These are phyloP conservation scores for Leptinotarsa defecta DNA, from an alignment of 1,140 invertebrate species.

Conservation along the genomic window DNA sequence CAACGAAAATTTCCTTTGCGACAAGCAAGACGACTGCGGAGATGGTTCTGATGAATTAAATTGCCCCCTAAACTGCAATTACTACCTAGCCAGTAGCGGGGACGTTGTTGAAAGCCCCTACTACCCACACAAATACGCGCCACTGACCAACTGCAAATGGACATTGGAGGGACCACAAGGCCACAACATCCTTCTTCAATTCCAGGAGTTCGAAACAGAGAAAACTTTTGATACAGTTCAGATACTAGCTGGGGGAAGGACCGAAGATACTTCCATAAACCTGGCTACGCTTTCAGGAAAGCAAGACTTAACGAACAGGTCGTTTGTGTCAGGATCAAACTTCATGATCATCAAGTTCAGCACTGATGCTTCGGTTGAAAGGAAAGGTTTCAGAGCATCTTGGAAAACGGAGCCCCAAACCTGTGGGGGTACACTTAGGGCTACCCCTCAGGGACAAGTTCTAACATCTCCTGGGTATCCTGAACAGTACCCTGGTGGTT, in stretches of 20 bases:
- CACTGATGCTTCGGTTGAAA: conserved; percentile 90
- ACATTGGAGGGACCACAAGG: conserved; percentile 95
- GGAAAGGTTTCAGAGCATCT: conserved; percentile 89
- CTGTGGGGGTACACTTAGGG: conserved; percentile 82
- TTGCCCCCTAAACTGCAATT: conserved; percentile 85
- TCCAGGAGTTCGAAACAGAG: conserved; percentile 97
- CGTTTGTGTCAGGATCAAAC: conserved; percentile 93
- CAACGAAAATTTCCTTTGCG: conserved; percentile 86
- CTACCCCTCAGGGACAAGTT: conserved; percentile 80
- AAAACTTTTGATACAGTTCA: conserved; percentile 95
- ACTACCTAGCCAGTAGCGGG: conserved; percentile 90
- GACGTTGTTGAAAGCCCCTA: conserved; percentile 93
- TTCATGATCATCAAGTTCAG: conserved; percentile 98
- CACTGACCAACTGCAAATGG: conserved; percentile 94
- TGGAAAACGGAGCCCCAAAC: conserved; percentile 92
- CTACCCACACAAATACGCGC: conserved; percentile 89
- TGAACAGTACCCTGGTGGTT: conserved; percentile 87
- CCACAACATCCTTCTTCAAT: conserved; percentile 88
- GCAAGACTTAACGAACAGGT: conserved; percentile 78
- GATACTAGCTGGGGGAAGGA: conserved; percentile 90
- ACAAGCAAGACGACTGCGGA: conserved; percentile 91
- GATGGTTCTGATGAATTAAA: conserved; percentile 91
- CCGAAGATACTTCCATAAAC: conserved; percentile 91
- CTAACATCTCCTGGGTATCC: conserved; percentile 90
- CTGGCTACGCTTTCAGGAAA: conserved; percentile 90